Conservation (phyloP, 2,113 vertebrate species). For the Symphodus melops region DNA sequence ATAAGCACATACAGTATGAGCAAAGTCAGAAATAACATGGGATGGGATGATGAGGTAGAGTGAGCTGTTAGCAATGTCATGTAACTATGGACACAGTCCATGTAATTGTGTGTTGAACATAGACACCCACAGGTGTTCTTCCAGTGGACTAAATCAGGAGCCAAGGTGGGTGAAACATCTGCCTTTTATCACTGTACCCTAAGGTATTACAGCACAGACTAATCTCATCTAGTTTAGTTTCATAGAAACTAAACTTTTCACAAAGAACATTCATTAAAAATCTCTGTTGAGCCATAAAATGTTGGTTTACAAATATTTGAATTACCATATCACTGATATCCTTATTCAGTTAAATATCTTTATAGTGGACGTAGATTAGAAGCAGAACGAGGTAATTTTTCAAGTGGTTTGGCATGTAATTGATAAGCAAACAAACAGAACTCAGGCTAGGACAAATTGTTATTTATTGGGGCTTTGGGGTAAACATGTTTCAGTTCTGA, state of each 20-base stretch:
- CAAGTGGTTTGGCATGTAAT: neutral
- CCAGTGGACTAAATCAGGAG: slow-evolving; percentile 31
- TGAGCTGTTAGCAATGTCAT: neutral
- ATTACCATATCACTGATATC: neutral
- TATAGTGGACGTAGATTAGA: neutral
- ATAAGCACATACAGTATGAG: too few relatives aligned
- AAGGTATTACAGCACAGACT: neutral
- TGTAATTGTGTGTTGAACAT: neutral
- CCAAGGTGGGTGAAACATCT: slow-evolving; percentile 45
- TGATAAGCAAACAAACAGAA: neutral
- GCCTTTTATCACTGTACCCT: slow-evolving; percentile 23
- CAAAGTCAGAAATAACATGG: too few relatives aligned
- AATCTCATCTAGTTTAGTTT: slow-evolving; percentile 4
- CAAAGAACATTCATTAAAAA: neutral
- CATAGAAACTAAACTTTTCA: neutral
- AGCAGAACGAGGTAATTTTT: too few relatives aligned
- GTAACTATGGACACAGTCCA: neutral
- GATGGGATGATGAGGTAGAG: too few relatives aligned
- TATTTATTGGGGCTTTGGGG: neutral
- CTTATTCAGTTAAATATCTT: neutral
- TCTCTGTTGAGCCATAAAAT: neutral
- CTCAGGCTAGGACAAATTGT: neutral
- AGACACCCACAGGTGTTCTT: slow-evolving; percentile 27
- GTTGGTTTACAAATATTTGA: neutral
- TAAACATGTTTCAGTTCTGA: neutral